Conservation (phyloP, 2,113 vertebrate species). For the Hyaena hyaena region DNA sequence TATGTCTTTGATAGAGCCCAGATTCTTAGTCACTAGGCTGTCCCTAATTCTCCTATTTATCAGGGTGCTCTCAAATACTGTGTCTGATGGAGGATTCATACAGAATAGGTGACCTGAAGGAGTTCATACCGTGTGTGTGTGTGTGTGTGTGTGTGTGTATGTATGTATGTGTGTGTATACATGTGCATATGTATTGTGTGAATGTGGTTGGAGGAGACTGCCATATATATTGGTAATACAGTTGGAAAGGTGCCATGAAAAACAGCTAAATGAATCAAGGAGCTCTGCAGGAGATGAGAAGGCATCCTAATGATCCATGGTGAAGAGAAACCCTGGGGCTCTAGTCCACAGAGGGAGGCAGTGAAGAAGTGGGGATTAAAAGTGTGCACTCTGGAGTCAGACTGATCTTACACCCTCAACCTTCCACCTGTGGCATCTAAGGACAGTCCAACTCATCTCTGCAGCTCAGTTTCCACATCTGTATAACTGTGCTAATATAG, state of each 20-base stretch:
- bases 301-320: background rate
- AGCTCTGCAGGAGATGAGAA: background rate
- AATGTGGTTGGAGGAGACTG: background rate
- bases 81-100: background rate
- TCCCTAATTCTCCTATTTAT: background rate
- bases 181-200: background rate
- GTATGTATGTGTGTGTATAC: rapidly evolving
- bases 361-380: background rate
- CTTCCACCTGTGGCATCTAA: background rate
- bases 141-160: too few relatives aligned
- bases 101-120: background rate
- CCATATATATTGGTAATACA: background rate
- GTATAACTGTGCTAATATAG: background rate
- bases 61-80: background rate
- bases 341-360: background rate
- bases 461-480: background rate
- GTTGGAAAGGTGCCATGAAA: background rate
- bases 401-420: rapidly evolving
- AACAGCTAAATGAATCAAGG: background rate
- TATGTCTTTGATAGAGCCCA: background rate
- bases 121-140: background rate
- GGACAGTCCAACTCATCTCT: background rate
- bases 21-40: background rate
- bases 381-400: background rate
- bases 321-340: background rate